Base-by-base conservation (phyloP, 2,888 invertebrate genomes). In the Branchellion lobata region DNA sequence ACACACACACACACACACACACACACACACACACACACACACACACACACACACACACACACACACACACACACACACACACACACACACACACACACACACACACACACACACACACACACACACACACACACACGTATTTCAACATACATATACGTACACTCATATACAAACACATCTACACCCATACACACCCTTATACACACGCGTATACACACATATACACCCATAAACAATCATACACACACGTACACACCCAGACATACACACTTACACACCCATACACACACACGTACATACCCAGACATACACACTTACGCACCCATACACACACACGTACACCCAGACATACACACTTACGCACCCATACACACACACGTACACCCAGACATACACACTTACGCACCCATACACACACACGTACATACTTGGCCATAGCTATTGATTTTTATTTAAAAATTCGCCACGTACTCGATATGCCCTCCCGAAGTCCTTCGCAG, bases 21-120 rank as follows among this genome's bases (percentile, higher is more conserved):
- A 65, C n/a, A 65, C 29, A 65, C n/a, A 65, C n/a, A 65, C n/a
- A 65, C 29, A 65, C n/a, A 65, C 29, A 65, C n/a, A 65, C 29
- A 65, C n/a, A 65, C 29, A 65, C n/a, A 65, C 29, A 65, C 29
- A 65, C 29, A 65, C n/a, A 65, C 29, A 65, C n/a, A 65, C 29
- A 65, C n/a, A 65, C n/a, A 65, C n/a, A 65, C 29, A 65, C n/a
- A 65, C 29, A 65, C n/a, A 65, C 8, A 65, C n/a, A 65, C 29
- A 65, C n/a, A 65, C n/a, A n/a, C n/a, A n/a, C n/a, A n/a, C n/a
- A n/a, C n/a, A n/a, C n/a, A n/a, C n/a, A n/a, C 29, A 29, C 65
- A 5, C 65, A 29, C 65, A 11, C 65, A 65, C 65, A 65, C 65
- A 65, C 65, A 65, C 65, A 65, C 65, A 65, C 65, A 65, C n/a